phyloP scores from a whole-genome alignment of 2,888 invertebrate genomes.

The Chesias legatella region DNA sequence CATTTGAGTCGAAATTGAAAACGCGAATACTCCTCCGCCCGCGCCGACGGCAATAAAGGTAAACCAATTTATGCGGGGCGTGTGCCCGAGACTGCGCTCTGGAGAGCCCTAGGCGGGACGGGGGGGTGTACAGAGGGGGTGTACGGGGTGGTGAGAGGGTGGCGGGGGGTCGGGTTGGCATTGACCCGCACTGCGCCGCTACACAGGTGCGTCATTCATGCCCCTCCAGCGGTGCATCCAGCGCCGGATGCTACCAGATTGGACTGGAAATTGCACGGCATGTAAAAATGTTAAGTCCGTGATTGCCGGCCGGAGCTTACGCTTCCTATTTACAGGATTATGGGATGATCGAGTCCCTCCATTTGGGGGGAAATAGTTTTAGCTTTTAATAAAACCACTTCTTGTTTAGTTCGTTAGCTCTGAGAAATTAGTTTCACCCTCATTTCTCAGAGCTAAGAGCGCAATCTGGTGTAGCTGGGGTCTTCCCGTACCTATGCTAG shows the following conservation, averaged over 20 bases:
- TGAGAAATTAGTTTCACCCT: too few species aligned
- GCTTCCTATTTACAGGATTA: constrained; percentile 12
- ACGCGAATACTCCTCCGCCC: constrained; percentile 36
- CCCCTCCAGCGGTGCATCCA: constrained; percentile 30
- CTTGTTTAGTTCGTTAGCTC: too few species aligned
- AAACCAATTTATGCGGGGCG: constrained; percentile 36
- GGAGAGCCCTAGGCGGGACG: constrained; percentile 20
- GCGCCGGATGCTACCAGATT: constrained; percentile 33
- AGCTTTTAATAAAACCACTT: too few species aligned
- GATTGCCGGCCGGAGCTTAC: constrained; percentile 5
- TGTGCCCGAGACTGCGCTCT: constrained; percentile 22
- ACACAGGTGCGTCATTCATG: constrained; percentile 62
- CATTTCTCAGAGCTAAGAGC: too few species aligned
- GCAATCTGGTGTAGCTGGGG: too few species aligned
- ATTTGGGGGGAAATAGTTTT: too few species aligned
- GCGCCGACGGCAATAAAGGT: constrained; percentile 37
- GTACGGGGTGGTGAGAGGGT: constrained; percentile 3
- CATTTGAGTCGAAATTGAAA: constrained; percentile 32
- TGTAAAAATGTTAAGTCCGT: constrained; percentile 10
- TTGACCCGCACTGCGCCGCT: constrained; percentile 59
- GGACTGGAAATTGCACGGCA: constrained; percentile 30
- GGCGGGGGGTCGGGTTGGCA: constrained; percentile 31
- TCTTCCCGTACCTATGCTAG: too few species aligned
- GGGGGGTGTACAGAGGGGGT: too few species aligned
- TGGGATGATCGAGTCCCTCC: background rate